Percentiles rank a stretch among this genome's conserved stretches.
Conservation (phyloP, 2,113 vertebrate genomes). For the Macquaria ambigua region DNA sequence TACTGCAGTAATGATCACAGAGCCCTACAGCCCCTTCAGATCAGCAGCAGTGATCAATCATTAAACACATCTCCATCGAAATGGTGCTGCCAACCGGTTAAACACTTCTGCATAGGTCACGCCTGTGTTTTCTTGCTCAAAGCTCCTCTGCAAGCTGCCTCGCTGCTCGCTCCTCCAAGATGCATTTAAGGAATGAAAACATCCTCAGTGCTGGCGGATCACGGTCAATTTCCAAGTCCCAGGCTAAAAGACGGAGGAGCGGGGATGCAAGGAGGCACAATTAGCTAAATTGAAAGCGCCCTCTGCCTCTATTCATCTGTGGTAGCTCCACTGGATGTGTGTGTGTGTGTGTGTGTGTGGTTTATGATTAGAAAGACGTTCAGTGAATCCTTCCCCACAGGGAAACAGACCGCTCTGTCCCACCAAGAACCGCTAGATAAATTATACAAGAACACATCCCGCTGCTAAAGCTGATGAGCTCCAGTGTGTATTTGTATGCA, state of each 20-base stretch:
- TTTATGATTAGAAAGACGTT: slow-evolving; percentile 43
- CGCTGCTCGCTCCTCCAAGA: neutral
- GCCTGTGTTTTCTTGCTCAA: neutral
- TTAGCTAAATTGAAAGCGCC: slow-evolving; percentile 5
- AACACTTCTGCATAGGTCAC: neutral
- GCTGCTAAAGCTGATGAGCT: slow-evolving; percentile 46
- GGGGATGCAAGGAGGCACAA: neutral
- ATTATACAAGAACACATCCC: slow-evolving; percentile 30
- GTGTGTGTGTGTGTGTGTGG: slow-evolving; percentile 17
- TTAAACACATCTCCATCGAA: neutral
- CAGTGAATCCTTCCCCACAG: slow-evolving; percentile 22
- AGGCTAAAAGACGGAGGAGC: neutral
- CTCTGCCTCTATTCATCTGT: slow-evolving; percentile 27
- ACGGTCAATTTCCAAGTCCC: neutral
- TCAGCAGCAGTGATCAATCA: slow-evolving; percentile 12
- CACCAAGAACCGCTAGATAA: slow-evolving; percentile 33
- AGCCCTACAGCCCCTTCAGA: slow-evolving; percentile 14
- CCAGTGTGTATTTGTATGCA: neutral
- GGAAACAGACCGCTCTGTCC: slow-evolving; percentile 26
- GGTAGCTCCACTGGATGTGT: neutral
- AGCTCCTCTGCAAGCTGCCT: neutral
- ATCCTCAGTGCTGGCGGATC: neutral
- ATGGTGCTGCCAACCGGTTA: neutral
- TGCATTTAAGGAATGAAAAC: neutral
- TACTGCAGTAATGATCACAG: slow-evolving; percentile 31